phyloP scores from a whole-genome alignment of 2,113 vertebrate species.

The Oncorhynchus tshawytscha region DNA sequence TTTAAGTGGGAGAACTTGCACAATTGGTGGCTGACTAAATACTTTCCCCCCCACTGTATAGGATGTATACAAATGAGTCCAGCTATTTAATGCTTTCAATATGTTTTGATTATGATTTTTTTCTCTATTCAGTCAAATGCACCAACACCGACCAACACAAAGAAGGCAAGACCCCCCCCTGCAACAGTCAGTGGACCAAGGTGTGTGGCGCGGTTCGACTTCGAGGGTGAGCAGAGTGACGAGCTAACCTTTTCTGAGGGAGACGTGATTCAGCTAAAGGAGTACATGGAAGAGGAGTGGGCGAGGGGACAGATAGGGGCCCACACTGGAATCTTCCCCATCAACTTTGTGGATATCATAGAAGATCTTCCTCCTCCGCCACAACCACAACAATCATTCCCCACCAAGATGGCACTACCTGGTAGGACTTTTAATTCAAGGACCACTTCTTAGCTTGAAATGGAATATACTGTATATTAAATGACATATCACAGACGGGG shows the following conservation, averaged over 20 bases:
- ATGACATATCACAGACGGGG: too few relatives aligned
- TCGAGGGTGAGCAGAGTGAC: conserved; percentile 84
- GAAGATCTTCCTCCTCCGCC: conserved; percentile 78
- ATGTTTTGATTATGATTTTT: conserved; percentile 26
- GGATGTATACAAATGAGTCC: neutral
- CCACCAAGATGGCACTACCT: conserved; percentile 49
- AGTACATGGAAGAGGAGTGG: conserved; percentile 88
- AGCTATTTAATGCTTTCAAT: neutral
- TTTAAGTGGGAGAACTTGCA: too few relatives aligned
- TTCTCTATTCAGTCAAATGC: conserved; percentile 70
- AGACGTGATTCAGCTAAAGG: conserved; percentile 84
- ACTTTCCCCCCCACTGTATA: too few relatives aligned
- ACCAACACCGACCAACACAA: conserved; percentile 67
- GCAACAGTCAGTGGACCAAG: conserved; percentile 77
- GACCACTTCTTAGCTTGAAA: too few relatives aligned
- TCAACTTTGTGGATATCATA: conserved; percentile 88
- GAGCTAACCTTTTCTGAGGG: conserved; percentile 91
- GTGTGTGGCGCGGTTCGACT: conserved; percentile 89
- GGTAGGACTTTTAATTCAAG: conserved; percentile 42
- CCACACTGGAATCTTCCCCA: conserved; percentile 83
- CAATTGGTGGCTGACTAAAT: too few relatives aligned
- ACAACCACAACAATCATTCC: conserved; percentile 22
- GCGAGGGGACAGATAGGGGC: conserved; percentile 79
- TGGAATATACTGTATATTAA: too few relatives aligned
- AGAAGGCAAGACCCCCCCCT: conserved; percentile 56